Conservation (phyloP, 2,113 vertebrate species). For the Macrotus californicus region DNA sequence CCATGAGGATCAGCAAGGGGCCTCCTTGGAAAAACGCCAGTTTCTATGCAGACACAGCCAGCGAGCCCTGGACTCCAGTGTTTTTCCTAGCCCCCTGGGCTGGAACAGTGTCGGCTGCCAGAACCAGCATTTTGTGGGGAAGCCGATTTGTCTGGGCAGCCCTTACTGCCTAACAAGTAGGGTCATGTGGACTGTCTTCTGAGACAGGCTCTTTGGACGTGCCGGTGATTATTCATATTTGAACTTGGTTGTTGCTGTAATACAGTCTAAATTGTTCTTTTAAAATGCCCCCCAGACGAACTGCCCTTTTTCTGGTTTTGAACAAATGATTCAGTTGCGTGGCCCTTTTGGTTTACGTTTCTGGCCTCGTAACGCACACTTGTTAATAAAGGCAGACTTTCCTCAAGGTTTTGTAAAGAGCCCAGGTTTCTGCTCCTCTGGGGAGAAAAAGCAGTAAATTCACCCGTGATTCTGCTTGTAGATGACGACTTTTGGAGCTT, state of each 20-base stretch:
- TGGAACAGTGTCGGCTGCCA: no score
- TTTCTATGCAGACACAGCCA: not conserved
- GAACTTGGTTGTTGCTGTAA: not conserved
- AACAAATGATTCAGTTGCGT: not conserved
- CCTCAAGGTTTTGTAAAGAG: conserved; percentile 79
- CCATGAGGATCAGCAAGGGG: not conserved
- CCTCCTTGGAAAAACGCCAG: not conserved
- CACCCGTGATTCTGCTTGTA: conserved; percentile 77
- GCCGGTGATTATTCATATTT: not conserved
- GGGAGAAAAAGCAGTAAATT: conserved; percentile 46
- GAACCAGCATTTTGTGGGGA: not conserved
- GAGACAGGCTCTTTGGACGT: not conserved
- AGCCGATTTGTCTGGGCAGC: not conserved
- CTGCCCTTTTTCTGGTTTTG: not conserved
- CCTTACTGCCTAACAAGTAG: fast-evolving
- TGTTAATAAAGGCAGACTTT: conserved; percentile 36
- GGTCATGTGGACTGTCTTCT: not conserved
- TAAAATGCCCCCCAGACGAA: not conserved
- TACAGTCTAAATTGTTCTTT: not conserved
- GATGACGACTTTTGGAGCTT: conserved; percentile 98
- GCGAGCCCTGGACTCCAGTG: fast-evolving
- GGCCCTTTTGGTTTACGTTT: not conserved
- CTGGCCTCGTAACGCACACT: conserved; percentile 11
- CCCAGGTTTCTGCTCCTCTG: conserved; percentile 66
- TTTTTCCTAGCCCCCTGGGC: not conserved